These are phyloP conservation scores for Sterrhoptilus dennistouni DNA, from an alignment of 2,113 vertebrate genomes.

Conservation along the genomic window DNA sequence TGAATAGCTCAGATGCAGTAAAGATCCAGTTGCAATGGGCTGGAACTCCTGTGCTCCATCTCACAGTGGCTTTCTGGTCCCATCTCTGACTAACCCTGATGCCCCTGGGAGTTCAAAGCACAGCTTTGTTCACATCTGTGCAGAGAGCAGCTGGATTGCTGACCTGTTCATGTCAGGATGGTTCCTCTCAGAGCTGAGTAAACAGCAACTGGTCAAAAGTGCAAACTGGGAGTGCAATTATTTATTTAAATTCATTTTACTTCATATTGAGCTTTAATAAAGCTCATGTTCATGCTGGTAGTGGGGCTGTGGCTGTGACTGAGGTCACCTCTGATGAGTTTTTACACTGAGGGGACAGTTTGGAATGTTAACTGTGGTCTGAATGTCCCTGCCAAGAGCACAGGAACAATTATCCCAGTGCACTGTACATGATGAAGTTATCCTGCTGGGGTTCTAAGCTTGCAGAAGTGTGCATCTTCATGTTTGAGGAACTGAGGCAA, in stretches of 20 bases:
- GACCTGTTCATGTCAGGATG: rapidly evolving
- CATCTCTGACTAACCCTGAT: not conserved
- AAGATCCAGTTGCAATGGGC: not conserved
- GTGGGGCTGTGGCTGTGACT: not conserved
- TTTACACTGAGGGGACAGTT: rapidly evolving
- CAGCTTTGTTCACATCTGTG: not conserved
- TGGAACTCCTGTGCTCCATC: not conserved
- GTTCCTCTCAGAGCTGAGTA: not conserved
- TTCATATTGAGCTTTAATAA: not conserved
- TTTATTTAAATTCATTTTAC: not conserved
- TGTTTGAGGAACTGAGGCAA: not conserved
- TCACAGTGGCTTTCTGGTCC: not conserved
- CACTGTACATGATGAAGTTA: rapidly evolving
- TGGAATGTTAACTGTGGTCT: not conserved
- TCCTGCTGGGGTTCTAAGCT: not conserved
- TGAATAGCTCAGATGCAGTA: not conserved
- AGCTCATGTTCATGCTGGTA: rapidly evolving
- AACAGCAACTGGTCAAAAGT: not conserved
- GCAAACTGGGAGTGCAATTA: not conserved
- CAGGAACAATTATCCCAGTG: rapidly evolving
- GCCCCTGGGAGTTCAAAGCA: no score
- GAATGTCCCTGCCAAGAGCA: not conserved
- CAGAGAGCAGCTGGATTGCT: not conserved
- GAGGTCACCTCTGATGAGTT: not conserved
- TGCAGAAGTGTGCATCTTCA: not conserved